Conservation (phyloP, 2,113 vertebrate genomes). For the Heloderma charlesbogerti region DNA sequence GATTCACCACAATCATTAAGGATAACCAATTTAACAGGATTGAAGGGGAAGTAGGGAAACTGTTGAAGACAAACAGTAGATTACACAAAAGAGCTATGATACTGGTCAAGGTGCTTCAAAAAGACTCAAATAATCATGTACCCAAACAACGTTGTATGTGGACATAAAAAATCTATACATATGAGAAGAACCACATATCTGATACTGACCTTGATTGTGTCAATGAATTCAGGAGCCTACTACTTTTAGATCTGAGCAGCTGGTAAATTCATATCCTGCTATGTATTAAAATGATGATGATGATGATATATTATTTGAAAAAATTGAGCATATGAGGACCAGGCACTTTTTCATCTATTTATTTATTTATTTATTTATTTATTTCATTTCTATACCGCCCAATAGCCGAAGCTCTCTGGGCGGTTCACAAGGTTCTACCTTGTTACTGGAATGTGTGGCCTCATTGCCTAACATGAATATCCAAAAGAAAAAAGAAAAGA, state of each 20-base stretch:
- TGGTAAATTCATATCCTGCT: too few relatives aligned
- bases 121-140: not conserved
- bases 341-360: not conserved
- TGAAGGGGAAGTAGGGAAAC: not conserved
- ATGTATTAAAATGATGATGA: not conserved
- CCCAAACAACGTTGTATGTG: too few relatives aligned
- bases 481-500: not conserved
- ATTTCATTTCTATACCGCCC: too few relatives aligned
- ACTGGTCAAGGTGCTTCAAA: not conserved
- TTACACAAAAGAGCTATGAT: not conserved
- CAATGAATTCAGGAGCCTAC: not conserved
- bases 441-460: not conserved
- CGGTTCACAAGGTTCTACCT: too few relatives aligned
- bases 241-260: not conserved
- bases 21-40: slow-evolving; percentile 48
- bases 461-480: not conserved
- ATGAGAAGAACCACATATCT: not conserved
- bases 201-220: not conserved
- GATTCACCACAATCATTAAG: slow-evolving; percentile 59
- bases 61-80: not conserved
- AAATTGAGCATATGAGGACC: not conserved
- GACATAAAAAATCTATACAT: not conserved
- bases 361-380: too few relatives aligned
- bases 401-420: too few relatives aligned
- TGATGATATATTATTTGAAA: not conserved